Evolutionary conservation across 2,797 vertebrate species (phyloP).

Genomic region (Cygnus olor): DNA sequence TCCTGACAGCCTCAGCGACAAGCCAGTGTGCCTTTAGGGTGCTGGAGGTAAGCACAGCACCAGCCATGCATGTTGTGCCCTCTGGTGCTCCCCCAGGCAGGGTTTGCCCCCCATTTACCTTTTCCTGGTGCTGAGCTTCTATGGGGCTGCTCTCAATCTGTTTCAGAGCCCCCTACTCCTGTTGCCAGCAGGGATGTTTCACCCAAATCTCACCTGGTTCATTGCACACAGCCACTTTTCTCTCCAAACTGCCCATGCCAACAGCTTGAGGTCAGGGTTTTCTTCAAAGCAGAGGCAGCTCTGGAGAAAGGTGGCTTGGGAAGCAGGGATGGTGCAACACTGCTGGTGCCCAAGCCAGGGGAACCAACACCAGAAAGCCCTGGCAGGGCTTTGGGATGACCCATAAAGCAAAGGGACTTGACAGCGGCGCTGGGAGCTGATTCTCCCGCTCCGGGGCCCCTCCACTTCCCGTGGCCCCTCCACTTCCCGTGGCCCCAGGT

Average conservation of each 20-base stretch:
- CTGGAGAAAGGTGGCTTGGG: fast-evolving
- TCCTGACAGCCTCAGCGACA: fast-evolving
- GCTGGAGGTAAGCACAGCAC: fast-evolving
- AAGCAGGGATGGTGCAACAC: fast-evolving
- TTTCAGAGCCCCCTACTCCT: fast-evolving
- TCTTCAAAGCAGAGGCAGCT: not conserved
- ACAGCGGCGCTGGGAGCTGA: not conserved
- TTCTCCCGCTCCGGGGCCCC: not conserved
- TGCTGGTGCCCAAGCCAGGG: fast-evolving
- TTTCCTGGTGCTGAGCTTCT: not conserved
- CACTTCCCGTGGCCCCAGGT: not conserved
- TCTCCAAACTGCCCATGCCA: fast-evolving
- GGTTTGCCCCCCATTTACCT: not conserved
- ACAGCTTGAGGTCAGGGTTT: fast-evolving
- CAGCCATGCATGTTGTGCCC: fast-evolving
- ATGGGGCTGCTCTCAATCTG: fast-evolving
- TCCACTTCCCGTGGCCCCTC: not conserved
- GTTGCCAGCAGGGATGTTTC: not conserved
- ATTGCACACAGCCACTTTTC: fast-evolving
- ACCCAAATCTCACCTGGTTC: not conserved
- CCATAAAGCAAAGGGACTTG: not conserved
- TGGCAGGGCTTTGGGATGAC: not conserved
- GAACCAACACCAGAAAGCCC: fast-evolving
- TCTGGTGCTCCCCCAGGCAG: not conserved
- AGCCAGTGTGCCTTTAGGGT: fast-evolving